phyloP scores from a whole-genome alignment of 2,113 vertebrate genomes.

The Nesogale talazaci region DNA sequence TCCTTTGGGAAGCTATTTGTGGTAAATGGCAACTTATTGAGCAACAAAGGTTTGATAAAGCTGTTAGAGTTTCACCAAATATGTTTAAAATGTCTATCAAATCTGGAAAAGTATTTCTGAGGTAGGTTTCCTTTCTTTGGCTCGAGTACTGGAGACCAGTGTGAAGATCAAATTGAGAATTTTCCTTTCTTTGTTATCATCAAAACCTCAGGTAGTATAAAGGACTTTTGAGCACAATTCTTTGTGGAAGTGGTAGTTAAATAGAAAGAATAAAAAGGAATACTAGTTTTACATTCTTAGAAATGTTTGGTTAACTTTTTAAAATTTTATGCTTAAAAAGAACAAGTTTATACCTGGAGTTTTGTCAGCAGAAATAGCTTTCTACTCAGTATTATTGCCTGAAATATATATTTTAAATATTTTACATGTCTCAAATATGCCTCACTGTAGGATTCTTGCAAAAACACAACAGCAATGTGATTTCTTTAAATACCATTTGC shows the following conservation, averaged over 20 bases:
- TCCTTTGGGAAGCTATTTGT: not conserved
- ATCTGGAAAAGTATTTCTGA: not conserved
- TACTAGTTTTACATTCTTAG: not conserved
- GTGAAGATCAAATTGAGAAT: not conserved
- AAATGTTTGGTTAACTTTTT: not conserved
- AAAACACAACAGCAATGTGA: not conserved
- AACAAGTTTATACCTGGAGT: not conserved
- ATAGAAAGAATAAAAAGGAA: not conserved
- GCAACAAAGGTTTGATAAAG: not conserved
- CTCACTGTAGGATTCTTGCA: not conserved
- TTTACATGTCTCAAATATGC: not conserved
- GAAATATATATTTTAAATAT: not conserved
- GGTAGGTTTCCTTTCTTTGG: not conserved
- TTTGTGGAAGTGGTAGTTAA: not conserved
- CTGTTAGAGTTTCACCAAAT: not conserved
- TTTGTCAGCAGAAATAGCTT: not conserved
- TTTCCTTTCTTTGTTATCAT: not conserved
- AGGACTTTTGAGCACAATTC: not conserved
- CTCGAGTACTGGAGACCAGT: not conserved
- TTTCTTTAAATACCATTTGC: not conserved
- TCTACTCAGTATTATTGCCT: not conserved
- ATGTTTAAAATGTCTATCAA: not conserved
- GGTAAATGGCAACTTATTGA: not conserved
- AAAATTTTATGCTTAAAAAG: too few relatives aligned
- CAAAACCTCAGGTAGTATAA: not conserved